phyloP scores from a whole-genome alignment of 2,113 vertebrate species.

The Pseudois nayaur region DNA sequence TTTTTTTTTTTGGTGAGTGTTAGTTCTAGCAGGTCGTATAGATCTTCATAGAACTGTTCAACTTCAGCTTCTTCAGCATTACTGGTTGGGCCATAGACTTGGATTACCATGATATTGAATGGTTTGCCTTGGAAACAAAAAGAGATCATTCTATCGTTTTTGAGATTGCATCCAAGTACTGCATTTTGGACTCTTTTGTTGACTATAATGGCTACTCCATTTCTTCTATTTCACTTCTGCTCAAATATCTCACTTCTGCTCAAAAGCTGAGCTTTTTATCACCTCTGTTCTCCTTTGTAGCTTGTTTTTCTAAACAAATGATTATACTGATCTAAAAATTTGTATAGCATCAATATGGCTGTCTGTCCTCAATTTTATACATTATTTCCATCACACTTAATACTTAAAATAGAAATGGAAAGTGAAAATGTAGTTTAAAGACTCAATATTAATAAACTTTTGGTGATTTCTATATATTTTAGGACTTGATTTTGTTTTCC shows the following conservation, averaged over 20 bases:
- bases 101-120: too few species aligned
- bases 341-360: not conserved
- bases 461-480: not conserved
- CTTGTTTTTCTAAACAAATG: constrained; percentile 5
- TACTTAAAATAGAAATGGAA: not conserved
- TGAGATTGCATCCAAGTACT: too few species aligned
- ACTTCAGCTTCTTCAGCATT: too few species aligned
- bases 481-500: not conserved
- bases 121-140: too few species aligned
- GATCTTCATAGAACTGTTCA: too few species aligned
- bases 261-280: not conserved
- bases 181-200: too few species aligned
- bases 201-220: too few species aligned
- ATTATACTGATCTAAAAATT: not conserved
- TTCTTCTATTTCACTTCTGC: too few species aligned
- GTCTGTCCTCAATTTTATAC: not conserved
- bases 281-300: not conserved
- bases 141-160: too few species aligned
- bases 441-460: not conserved
- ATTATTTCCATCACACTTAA: not conserved
- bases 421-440: not conserved
- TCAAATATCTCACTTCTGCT: not conserved
- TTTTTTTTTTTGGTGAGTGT: too few species aligned
- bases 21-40: too few species aligned
- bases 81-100: too few species aligned